Conservation (phyloP, 2,797 vertebrate species). For the Myripristis murdjan region DNA sequence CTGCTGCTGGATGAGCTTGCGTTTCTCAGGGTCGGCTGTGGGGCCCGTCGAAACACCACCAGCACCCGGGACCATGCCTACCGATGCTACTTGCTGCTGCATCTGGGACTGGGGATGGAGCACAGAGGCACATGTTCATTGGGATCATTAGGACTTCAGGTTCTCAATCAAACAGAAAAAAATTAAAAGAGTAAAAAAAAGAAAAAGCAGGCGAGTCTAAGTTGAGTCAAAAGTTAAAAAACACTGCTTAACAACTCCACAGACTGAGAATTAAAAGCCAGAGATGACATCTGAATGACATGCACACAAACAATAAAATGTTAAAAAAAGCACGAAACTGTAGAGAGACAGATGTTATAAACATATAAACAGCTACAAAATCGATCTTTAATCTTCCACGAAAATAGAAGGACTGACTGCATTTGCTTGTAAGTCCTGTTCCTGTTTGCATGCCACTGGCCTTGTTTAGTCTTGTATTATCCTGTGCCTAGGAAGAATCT, state of each 20-base stretch:
- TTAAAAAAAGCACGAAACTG: neutral
- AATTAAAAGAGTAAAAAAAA: too few species aligned
- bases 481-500: conserved; percentile 15
- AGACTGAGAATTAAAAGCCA: neutral
- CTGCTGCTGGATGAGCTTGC: conserved; percentile 99
- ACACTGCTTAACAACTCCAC: too few species aligned
- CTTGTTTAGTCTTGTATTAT: conserved; percentile 25
- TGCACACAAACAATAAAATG: neutral
- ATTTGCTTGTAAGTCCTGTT: conserved; percentile 2
- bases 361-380: neutral
- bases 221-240: neutral
- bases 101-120: conserved; percentile 66
- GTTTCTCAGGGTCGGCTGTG: conserved; percentile 97
- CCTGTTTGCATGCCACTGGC: conserved; percentile 26
- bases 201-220: neutral
- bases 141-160: conserved; percentile 50
- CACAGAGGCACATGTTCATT: neutral
- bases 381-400: neutral
- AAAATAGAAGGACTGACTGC: conserved; percentile 4
- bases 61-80: conserved; percentile 88
- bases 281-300: conserved; percentile 1
- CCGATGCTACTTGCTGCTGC: conserved; percentile 89
- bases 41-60: conserved; percentile 87
- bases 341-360: neutral
- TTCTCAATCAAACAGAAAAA: neutral